Percentiles rank a stretch among this genome's conserved stretches.
Evolutionary conservation across 2,113 vertebrate species (phyloP).

Genomic region (Corynorhinus townsendii): DNA sequence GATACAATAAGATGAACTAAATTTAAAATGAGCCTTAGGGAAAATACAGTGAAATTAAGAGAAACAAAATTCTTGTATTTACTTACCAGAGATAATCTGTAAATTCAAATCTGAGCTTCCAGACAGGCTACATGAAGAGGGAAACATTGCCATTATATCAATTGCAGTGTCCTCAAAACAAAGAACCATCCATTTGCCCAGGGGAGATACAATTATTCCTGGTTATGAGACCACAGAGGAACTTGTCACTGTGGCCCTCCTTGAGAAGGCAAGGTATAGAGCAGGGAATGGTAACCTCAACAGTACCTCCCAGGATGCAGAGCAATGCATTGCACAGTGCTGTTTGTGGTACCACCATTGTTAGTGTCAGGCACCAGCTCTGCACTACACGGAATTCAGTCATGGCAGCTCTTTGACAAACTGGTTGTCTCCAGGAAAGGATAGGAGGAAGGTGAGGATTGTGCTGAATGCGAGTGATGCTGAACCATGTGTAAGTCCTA

Average conservation of each 20-base stretch:
- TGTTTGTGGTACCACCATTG: rapidly evolving
- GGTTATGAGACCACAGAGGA: background rate
- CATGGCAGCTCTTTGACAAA: background rate
- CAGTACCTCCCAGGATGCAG: background rate
- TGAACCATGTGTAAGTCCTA: background rate
- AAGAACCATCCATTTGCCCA: slow-evolving; percentile 25
- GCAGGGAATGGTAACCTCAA: background rate
- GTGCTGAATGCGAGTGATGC: background rate
- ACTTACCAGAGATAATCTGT: background rate
- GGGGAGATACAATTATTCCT: slow-evolving; percentile 17
- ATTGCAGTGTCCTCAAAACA: slow-evolving; percentile 2
- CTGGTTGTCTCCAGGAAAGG: background rate
- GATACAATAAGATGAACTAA: background rate
- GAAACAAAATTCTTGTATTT: background rate
- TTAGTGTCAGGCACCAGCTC: background rate
- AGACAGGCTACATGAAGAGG: background rate
- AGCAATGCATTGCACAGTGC: rapidly evolving
- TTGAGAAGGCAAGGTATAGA: background rate
- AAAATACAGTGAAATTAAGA: background rate
- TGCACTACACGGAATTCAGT: background rate
- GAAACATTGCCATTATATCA: slow-evolving; percentile 8
- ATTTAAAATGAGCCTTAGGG: background rate
- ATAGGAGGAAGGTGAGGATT: background rate
- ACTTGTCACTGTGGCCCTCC: background rate
- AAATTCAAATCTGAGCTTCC: slow-evolving; percentile 12